A percentile compares a stretch with the other conserved stretches of the same genome.
Evolutionary conservation across 2,888 invertebrate species (phyloP).

Genomic region (Tortricodes alternella): DNA sequence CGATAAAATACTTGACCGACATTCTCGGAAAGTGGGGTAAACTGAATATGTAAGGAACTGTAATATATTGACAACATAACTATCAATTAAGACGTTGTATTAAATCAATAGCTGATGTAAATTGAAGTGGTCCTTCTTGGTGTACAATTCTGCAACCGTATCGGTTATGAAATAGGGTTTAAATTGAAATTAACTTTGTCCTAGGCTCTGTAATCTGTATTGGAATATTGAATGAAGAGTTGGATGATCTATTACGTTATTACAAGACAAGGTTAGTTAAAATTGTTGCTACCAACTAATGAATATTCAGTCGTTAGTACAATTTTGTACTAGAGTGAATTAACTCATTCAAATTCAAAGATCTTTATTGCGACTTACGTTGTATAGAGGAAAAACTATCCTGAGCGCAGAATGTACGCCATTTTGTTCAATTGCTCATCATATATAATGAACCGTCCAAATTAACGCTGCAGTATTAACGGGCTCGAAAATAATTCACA

Average conservation of each 20-base stretch:
- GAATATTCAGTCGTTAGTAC: slow-evolving; percentile 22
- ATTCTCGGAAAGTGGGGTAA: slow-evolving; percentile 26
- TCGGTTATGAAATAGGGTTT: slow-evolving; percentile 7
- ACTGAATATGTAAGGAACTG: slow-evolving; percentile 25
- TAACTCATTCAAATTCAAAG: no score
- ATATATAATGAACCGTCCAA: no score
- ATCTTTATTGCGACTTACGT: no score
- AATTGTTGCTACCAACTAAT: slow-evolving; percentile 21
- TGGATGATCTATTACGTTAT: slow-evolving; percentile 29
- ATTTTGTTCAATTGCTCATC: no score
- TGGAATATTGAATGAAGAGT: slow-evolving; percentile 24
- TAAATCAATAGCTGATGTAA: slow-evolving; percentile 57
- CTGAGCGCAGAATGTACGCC: no score
- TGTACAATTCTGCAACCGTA: neutral
- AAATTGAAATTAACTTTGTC: neutral
- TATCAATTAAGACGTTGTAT: slow-evolving; percentile 53
- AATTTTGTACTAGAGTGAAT: slow-evolving; percentile 12
- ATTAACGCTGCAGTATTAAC: neutral
- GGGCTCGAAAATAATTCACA: no score
- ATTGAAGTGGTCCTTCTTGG: slow-evolving; percentile 35
- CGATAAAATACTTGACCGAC: slow-evolving; percentile 27
- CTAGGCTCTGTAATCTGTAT: slow-evolving; percentile 4
- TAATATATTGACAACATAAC: slow-evolving; percentile 50
- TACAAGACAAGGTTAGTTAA: slow-evolving; percentile 18
- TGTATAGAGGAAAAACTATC: no score